A percentile compares a stretch with the other conserved stretches of the same genome.
phyloP scores from a whole-genome alignment of 2,888 invertebrate species.

The Orthonychiurus folsomi region DNA sequence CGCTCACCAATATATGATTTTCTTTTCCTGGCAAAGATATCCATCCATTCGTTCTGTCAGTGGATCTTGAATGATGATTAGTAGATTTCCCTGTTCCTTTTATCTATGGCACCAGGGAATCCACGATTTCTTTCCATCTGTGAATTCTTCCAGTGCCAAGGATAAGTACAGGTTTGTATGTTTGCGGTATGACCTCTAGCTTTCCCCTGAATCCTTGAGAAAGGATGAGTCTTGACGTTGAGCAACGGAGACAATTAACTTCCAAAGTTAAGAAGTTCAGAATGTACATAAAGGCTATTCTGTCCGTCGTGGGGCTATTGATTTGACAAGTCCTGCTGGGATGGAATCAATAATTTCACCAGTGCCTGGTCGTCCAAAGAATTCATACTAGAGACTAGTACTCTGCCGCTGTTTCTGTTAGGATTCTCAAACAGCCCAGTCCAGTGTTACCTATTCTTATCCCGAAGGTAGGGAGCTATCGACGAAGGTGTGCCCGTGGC shows the following conservation, averaged over 20 bases:
- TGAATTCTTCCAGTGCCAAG: conserved; percentile 64
- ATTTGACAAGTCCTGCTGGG: not conserved
- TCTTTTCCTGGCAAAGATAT: too few species aligned
- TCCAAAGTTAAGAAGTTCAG: not conserved
- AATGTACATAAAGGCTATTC: not conserved
- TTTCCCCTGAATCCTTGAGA: not conserved
- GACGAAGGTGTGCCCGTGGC: not conserved
- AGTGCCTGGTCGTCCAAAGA: too few species aligned
- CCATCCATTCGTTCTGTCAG: too few species aligned
- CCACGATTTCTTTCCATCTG: conserved; percentile 56
- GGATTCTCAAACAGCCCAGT: too few species aligned
- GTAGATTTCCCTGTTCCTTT: conserved; percentile 41
- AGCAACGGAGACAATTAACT: not conserved
- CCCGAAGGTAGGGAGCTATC: too few species aligned
- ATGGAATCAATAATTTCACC: not conserved
- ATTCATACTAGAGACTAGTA: too few species aligned
- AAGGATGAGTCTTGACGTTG: not conserved
- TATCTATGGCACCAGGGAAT: conserved; percentile 58
- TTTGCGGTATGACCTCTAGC: conserved; percentile 4
- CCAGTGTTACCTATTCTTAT: too few species aligned
- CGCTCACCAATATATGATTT: too few species aligned
- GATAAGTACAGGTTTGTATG: conserved; percentile 42
- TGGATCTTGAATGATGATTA: too few species aligned
- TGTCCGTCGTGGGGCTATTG: not conserved
- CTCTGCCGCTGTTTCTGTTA: too few species aligned